Base-by-base conservation (phyloP, 1,140 invertebrate genomes). In the Chrysopa pallens region DNA sequence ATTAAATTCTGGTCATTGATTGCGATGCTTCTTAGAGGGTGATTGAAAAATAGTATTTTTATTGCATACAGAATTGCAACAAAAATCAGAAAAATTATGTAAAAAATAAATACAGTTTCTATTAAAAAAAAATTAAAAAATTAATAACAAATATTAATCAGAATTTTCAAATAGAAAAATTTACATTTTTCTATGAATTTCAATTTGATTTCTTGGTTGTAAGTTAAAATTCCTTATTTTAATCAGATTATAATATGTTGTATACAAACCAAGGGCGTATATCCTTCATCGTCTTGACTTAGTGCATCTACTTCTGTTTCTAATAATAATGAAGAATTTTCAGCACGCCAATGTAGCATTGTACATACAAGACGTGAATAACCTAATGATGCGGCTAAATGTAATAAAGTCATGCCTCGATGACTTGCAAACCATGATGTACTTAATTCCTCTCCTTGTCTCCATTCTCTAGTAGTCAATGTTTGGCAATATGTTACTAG, bases 251-350 rank as follows among this genome's bases (percentile, higher is more conserved):
- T 23, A 23, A 23, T 23, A 23, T 23, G 17, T 23, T 5, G 31
- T 33, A 33, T 38, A 50, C 56, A 61, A 61, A 89, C 86, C 59
- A 95, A 66, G 37, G 92, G 89, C 1, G 90, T 95, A 49, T 77
- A 83, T 29, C 88, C 87, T 50, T 86, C 78, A 48, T 78, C 73
- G 62, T 95, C 91, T 52, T 85, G 77, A 52, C 83, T 80, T 14
- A 91, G 69, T 48, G 89, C 84, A 68, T 95, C 88, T 5, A 95
- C 80, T 68, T 96, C 90, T 17, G 80, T 79, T 57, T 93, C 86
- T 35, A 95, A 63, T 38, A 90, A 71, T 50, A 80, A 69, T 51
- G 84, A 87, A 35, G 81, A 81, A 64, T 89, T 90, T 60, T 91
- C 86, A 8, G 83, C 71, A 46, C 83, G 74, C 88, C 88, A 92